These are phyloP conservation scores for Yponomeuta cagnagella DNA, from an alignment of 2,888 invertebrate genomes.

Conservation along the genomic window DNA sequence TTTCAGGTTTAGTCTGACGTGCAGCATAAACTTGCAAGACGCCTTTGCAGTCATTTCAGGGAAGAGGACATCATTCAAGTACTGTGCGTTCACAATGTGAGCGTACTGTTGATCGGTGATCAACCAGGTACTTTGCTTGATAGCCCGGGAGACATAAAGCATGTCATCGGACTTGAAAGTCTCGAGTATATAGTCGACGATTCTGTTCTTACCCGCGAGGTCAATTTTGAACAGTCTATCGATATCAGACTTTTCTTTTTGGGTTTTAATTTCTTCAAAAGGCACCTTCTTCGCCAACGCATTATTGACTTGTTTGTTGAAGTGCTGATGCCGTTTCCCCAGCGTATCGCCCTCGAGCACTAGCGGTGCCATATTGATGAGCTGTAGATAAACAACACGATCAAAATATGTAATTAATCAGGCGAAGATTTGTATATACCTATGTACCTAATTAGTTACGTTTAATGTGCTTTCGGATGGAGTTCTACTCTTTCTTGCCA, in stretches of 20 bases:
- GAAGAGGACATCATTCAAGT: constrained; percentile 39
- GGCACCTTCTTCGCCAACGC: constrained; percentile 20
- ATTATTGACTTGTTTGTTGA: constrained; percentile 25
- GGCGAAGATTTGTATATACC: too few relatives aligned
- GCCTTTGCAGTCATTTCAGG: constrained; percentile 49
- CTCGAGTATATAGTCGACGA: constrained; percentile 44
- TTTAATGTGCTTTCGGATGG: too few relatives aligned
- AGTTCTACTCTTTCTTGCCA: too few relatives aligned
- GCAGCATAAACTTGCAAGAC: constrained; percentile 42
- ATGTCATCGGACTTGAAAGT: constrained; percentile 47
- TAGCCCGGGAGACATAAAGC: constrained; percentile 48
- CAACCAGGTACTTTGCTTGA: constrained; percentile 49
- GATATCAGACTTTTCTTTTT: constrained; percentile 33
- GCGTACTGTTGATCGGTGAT: constrained; percentile 45
- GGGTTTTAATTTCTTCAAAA: constrained; percentile 10
- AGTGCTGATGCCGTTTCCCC: constrained; percentile 32
- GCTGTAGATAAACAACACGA: constrained; percentile 13
- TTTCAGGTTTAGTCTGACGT: constrained; percentile 44
- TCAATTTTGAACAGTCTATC: constrained; percentile 50
- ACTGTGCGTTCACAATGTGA: constrained; percentile 50
- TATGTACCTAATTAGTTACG: too few relatives aligned
- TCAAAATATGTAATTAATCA: background rate
- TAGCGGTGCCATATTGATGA: constrained; percentile 37
- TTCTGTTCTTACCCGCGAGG: constrained; percentile 38
- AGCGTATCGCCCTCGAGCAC: constrained; percentile 35